Evolutionary conservation across 2,113 vertebrate species (phyloP).

Genomic region (Crypturellus undulatus): DNA sequence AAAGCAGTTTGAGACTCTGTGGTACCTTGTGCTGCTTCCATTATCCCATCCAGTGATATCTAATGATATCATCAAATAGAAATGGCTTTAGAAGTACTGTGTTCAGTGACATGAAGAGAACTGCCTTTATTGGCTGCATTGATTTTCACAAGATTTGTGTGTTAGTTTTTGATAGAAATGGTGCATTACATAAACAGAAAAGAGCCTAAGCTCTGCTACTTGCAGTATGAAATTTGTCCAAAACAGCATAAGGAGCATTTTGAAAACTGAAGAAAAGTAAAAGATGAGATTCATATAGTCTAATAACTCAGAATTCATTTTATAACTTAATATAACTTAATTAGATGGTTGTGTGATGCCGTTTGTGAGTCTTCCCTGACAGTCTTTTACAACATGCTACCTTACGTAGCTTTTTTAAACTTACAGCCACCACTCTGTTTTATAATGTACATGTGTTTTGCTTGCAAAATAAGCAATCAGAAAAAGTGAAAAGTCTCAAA

Average conservation of each 20-base stretch:
- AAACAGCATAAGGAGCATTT: neutral
- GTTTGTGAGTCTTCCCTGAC: neutral
- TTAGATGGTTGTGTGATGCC: neutral
- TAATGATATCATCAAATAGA: neutral
- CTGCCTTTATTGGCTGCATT: neutral
- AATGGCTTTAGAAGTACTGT: neutral
- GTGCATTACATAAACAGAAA: neutral
- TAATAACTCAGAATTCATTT: neutral
- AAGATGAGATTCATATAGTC: neutral
- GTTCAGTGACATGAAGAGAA: neutral
- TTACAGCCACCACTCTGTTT: neutral
- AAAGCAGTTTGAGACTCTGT: neutral
- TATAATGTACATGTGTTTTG: neutral
- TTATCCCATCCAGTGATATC: neutral
- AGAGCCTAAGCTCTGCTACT: neutral
- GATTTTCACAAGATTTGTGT: neutral
- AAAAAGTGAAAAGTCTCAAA: constrained; percentile 19
- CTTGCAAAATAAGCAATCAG: neutral
- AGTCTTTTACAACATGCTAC: neutral
- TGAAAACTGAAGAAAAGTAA: neutral
- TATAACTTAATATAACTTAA: neutral
- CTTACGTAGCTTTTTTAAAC: neutral
- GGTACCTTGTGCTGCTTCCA: neutral
- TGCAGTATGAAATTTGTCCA: neutral
- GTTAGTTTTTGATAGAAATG: neutral